Evolutionary conservation across 2,888 invertebrate genomes (phyloP).

Genomic region (Gandaritis pyraliata): DNA sequence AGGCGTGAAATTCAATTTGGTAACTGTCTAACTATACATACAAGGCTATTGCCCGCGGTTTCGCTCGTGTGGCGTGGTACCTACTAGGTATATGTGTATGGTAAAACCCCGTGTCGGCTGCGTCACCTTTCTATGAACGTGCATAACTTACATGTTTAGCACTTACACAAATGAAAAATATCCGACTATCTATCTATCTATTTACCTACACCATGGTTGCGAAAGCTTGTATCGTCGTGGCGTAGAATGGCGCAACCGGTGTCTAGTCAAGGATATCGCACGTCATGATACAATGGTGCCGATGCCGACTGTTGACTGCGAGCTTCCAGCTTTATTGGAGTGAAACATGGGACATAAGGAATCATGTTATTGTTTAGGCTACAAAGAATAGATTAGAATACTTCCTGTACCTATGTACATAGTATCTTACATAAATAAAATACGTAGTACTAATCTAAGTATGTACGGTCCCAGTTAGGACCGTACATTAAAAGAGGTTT

Average conservation of each 20-base stretch:
- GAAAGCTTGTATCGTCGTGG: constrained; percentile 8
- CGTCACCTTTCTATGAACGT: neutral
- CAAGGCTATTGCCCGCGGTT: too few species aligned
- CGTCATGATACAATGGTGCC: constrained; percentile 16
- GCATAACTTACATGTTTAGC: neutral
- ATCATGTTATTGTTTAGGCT: neutral
- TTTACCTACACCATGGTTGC: constrained; percentile 2
- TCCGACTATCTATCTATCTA: neutral
- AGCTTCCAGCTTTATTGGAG: constrained; percentile 10
- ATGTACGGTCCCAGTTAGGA: too few species aligned
- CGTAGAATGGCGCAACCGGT: constrained; percentile 28
- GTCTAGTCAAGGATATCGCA: constrained; percentile 7
- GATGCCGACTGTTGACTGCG: neutral
- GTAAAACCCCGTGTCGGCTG: too few species aligned
- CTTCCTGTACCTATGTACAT: too few species aligned
- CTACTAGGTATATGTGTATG: too few species aligned
- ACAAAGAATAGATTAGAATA: too few species aligned
- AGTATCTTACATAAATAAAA: too few species aligned
- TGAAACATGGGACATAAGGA: neutral
- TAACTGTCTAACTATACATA: too few species aligned
- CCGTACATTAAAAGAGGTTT: too few species aligned
- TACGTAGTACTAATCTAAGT: too few species aligned
- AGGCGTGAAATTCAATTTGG: too few species aligned
- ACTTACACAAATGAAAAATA: constrained; percentile 1
- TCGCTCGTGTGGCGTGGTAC: too few species aligned